phyloP scores from a whole-genome alignment of 2,113 vertebrate species.

The Toxotes jaculatrix region DNA sequence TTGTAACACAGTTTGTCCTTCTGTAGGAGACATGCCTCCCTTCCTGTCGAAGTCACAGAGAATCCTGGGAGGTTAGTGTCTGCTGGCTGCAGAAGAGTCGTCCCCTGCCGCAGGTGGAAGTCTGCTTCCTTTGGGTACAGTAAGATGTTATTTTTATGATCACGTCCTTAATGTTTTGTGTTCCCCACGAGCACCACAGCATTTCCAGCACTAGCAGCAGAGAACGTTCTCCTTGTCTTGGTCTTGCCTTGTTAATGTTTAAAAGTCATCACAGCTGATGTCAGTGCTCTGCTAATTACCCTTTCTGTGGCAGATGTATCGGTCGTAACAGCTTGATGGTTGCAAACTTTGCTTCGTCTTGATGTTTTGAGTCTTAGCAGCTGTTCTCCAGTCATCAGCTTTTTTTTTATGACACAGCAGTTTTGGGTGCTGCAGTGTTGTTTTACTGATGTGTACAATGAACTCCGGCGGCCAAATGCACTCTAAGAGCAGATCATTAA shows the following conservation, averaged over 20 bases:
- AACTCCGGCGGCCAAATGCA: constrained; percentile 29
- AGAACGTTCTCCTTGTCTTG: constrained; percentile 6
- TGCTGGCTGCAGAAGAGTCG: constrained; percentile 70
- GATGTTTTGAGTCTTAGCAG: constrained; percentile 41
- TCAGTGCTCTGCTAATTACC: constrained; percentile 42
- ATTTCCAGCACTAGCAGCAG: background rate
- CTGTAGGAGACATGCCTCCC: constrained; percentile 80
- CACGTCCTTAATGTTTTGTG: background rate
- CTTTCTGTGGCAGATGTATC: constrained; percentile 25
- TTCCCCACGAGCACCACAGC: background rate
- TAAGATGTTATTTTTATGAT: constrained; percentile 49
- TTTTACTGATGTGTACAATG: constrained; percentile 25
- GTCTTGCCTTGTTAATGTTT: constrained; percentile 31
- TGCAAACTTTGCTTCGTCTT: constrained; percentile 39
- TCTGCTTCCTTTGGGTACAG: constrained; percentile 84
- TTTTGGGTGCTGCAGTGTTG: constrained; percentile 39
- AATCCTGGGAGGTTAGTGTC: constrained; percentile 62
- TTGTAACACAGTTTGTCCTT: constrained; percentile 42
- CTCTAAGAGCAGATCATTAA: constrained; percentile 55
- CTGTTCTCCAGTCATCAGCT: constrained; percentile 38
- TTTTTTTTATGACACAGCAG: constrained; percentile 53
- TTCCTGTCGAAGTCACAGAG: constrained; percentile 72
- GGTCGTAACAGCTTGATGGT: constrained; percentile 43
- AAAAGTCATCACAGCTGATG: constrained; percentile 11
- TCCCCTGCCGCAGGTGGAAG: constrained; percentile 82